Evolutionary conservation across 2,797 vertebrate genomes (phyloP).

Genomic region (Halcyon smyrnensis): DNA sequence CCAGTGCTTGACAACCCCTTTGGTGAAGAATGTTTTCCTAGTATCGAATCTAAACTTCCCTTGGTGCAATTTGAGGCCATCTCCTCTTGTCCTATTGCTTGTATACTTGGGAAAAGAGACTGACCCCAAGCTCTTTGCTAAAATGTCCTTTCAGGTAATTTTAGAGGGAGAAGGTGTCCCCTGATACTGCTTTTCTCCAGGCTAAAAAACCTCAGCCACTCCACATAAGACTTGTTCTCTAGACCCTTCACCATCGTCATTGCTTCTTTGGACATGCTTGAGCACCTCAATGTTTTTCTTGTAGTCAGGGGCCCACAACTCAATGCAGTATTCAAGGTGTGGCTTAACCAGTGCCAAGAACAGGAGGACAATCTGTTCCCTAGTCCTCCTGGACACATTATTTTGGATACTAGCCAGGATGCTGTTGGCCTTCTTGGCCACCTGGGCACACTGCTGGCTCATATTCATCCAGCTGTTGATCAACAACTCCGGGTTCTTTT

Average conservation of each 20-base stretch:
- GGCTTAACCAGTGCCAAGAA: no score
- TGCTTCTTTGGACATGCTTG: background rate
- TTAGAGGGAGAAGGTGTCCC: no score
- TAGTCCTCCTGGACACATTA: no score
- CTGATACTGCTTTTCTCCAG: background rate
- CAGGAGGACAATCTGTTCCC: no score
- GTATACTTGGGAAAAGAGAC: background rate
- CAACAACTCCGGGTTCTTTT: no score
- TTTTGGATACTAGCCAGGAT: no score
- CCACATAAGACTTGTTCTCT: background rate
- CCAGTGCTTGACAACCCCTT: background rate
- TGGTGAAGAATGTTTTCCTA: background rate
- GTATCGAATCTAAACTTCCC: background rate
- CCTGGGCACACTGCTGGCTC: no score
- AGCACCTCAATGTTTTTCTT: background rate
- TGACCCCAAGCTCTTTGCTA: background rate
- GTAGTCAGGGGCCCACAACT: no score
- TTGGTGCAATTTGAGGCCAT: background rate
- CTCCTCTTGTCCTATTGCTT: background rate
- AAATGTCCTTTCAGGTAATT: background rate
- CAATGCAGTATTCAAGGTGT: no score
- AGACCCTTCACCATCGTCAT: background rate
- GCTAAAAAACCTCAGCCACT: background rate
- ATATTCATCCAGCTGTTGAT: no score
- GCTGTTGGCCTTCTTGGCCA: no score